Evolutionary conservation across 1,140 invertebrate species (phyloP), one percentile per base, ranked within the genome.

Genomic region (Pemphigus obesinymphae): DNA sequence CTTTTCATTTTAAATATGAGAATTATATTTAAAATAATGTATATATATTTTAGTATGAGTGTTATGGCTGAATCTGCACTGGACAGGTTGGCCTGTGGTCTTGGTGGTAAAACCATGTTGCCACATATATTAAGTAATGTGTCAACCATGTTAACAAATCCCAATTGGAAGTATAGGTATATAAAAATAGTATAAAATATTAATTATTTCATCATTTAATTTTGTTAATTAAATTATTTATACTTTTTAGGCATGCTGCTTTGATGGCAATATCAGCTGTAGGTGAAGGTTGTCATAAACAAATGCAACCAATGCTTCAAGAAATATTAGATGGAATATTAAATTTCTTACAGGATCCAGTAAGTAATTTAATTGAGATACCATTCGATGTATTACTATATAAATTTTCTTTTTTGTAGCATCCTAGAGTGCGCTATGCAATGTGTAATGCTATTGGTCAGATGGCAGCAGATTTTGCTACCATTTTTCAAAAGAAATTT

Each of bases 371-470:
- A 45, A 50, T 50, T 3, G n/a, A n/a, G n/a, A n/a, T n/a, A n/a
- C n/a, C n/a, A n/a, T n/a, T n/a, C n/a, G n/a, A 31, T 31, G 20
- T 5, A 61, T 0, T 15, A 29, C 11, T 31, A 15, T 5, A 50
- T 20, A 13, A 7, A 48, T 13, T 72, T 72, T 45, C 15, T 84
- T 84, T 61, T 84, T 88, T 88, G 23, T 84, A 94, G 91, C 96
- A 98, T 89, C 96, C 96, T 17, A 89, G 96, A 83, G 97, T 98
- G 0, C 90, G 96, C 61, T 99, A 99, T 86, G 98, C 98, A 37
- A 96, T 96, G 66, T 99, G 98, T 86, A 99, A 99, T 89, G 96
- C 97, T n/a, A 91, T 99, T 53, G 98, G 98, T 20, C 98, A 99
- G 89, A 97, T 99, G 95, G 96, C 96, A 1, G 96, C 97, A 17